A percentile compares a stretch with the other conserved stretches of the same genome.
Evolutionary conservation across 2,888 invertebrate genomes (phyloP).

Genomic region (Leucophenga montana): DNA sequence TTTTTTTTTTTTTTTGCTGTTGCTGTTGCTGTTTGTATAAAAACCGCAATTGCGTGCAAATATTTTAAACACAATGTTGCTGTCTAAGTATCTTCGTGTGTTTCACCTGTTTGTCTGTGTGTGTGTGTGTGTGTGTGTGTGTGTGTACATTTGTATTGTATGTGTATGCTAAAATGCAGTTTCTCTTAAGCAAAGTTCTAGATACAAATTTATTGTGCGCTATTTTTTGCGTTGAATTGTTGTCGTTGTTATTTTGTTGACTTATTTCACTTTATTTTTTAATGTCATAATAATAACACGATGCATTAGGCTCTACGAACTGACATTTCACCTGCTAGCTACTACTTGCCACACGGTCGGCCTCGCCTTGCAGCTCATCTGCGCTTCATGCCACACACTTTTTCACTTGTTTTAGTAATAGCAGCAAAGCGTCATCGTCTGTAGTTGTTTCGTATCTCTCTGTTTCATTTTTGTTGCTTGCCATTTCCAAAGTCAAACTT

Average conservation of each 20-base stretch:
- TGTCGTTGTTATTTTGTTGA: conserved; percentile 37
- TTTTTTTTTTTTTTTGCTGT: conserved; percentile 33
- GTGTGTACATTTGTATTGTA: neutral
- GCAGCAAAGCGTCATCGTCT: conserved; percentile 9
- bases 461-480: neutral
- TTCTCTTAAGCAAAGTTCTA: conserved; percentile 9
- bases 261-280: conserved; percentile 43
- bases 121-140: neutral
- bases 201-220: neutral
- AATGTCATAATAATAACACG: conserved; percentile 60
- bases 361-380: too few species aligned
- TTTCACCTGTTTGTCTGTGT: neutral
- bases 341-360: too few species aligned
- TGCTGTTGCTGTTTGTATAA: conserved; percentile 31
- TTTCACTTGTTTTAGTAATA: too few species aligned
- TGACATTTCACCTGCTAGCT: too few species aligned
- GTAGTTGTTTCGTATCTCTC: neutral
- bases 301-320: conserved; percentile 25
- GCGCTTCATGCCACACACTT: too few species aligned
- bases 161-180: conserved; percentile 5
- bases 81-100: conserved; percentile 14
- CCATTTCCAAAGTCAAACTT: conserved; percentile 22
- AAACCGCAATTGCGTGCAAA: conserved; percentile 67
- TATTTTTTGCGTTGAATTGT: conserved; percentile 9
- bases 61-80: conserved; percentile 59